Conservation (phyloP, 2,888 invertebrate species). For the Zeuzera pyrina region DNA sequence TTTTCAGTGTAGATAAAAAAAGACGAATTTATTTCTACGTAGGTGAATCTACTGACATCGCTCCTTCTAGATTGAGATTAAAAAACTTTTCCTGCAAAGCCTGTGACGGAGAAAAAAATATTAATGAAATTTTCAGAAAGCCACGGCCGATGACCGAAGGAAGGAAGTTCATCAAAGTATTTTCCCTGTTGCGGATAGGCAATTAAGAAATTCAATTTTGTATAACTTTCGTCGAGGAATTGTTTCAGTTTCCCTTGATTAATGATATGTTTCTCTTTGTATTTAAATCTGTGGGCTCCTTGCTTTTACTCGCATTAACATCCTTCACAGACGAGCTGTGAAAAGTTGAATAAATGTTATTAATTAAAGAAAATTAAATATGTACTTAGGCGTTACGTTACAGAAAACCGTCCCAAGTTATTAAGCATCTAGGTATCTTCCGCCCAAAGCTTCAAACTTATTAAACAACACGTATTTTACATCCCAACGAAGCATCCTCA, state of each 20-base stretch:
- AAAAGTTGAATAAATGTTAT: too few species aligned
- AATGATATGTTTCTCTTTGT: neutral
- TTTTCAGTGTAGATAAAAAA: too few species aligned
- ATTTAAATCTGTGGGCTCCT: neutral
- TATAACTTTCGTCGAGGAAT: neutral
- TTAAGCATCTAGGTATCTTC: too few species aligned
- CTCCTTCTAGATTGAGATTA: constrained; percentile 42
- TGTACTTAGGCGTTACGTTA: too few species aligned
- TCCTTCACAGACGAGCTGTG: too few species aligned
- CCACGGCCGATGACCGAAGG: constrained; percentile 42
- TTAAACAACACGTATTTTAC: too few species aligned
- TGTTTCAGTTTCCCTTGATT: constrained; percentile 1
- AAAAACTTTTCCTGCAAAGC: constrained; percentile 52
- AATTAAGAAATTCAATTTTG: constrained; percentile 58
- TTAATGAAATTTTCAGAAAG: constrained; percentile 54
- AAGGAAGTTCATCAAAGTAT: constrained; percentile 49
- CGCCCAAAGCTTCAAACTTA: too few species aligned
- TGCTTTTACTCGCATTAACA: neutral
- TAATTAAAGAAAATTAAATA: too few species aligned
- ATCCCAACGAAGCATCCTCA: too few species aligned
- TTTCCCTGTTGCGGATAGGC: constrained; percentile 47
- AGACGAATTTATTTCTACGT: constrained; percentile 33
- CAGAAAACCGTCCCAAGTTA: too few species aligned
- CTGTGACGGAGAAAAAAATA: constrained; percentile 39
- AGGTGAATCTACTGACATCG: constrained; percentile 44